Conservation (phyloP, 2,888 invertebrate species). For the Caenorhabditis wallacei region DNA sequence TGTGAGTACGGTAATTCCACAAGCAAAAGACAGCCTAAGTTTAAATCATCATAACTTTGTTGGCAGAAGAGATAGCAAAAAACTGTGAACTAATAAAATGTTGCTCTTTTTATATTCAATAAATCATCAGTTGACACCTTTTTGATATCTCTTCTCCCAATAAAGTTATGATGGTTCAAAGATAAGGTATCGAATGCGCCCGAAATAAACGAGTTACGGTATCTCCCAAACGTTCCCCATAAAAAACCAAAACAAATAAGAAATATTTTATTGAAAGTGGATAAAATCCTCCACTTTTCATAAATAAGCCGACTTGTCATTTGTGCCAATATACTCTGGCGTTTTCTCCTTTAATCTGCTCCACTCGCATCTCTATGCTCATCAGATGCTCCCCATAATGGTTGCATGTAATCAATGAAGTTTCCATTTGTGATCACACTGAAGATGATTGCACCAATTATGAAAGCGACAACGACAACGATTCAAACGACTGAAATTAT, state of each 20-base stretch:
- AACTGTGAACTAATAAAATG: too few relatives aligned
- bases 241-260: constrained; percentile 15
- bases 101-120: too few relatives aligned
- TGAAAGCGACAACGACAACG: constrained; percentile 25
- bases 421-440: constrained; percentile 36
- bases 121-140: too few relatives aligned
- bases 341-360: neutral
- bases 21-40: too few relatives aligned
- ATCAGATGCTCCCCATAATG: constrained; percentile 44
- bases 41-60: too few relatives aligned
- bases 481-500: constrained; percentile 24
- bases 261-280: constrained; percentile 27
- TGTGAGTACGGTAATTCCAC: too few relatives aligned
- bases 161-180: too few relatives aligned
- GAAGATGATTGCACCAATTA: constrained; percentile 37
- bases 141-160: too few relatives aligned
- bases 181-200: too few relatives aligned
- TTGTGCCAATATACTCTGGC: constrained; percentile 2
- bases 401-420: constrained; percentile 51
- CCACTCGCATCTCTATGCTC: constrained; percentile 7
- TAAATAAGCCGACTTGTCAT: constrained; percentile 59
- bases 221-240: too few relatives aligned
- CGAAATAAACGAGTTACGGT: too few relatives aligned
- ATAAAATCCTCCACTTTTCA: neutral
- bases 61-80: too few relatives aligned